Conservation (phyloP, 1,140 invertebrate species). For the Penaeus indicus region DNA sequence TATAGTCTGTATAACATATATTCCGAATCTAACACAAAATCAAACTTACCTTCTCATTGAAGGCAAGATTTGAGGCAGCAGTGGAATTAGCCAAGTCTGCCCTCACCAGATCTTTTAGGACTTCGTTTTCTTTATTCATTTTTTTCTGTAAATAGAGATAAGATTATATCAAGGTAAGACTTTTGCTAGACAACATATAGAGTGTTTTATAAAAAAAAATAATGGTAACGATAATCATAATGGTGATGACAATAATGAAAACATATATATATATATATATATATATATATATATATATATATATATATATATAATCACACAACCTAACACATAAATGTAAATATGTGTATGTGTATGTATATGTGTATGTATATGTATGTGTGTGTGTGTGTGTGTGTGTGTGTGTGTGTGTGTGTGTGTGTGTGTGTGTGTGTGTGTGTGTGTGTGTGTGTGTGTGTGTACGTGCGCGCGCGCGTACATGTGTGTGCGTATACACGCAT, state of each 20-base stretch:
- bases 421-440: background rate
- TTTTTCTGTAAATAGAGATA: background rate
- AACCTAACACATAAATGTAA: too few relatives aligned
- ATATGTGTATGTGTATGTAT: too few relatives aligned
- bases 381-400: too few relatives aligned
- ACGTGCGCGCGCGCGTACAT: background rate
- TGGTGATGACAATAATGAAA: too few relatives aligned
- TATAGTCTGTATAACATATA: background rate
- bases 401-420: too few relatives aligned
- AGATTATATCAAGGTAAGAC: background rate
- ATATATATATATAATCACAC: too few relatives aligned
- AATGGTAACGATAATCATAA: too few relatives aligned
- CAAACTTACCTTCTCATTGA: conserved; percentile 37
- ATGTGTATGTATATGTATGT: too few relatives aligned
- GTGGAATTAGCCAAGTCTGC: conserved; percentile 13
- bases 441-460: background rate
- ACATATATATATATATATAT: too few relatives aligned
- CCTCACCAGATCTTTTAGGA: background rate
- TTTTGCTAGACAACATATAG: too few relatives aligned
- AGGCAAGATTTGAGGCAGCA: conserved; percentile 38
- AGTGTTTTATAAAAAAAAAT: too few relatives aligned
- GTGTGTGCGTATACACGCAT: background rate
- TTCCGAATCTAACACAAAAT: background rate
- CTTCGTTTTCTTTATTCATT: background rate
- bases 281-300: too few relatives aligned